Percentiles rank a stretch among this genome's conserved stretches.
These are phyloP conservation scores for Cardiocondyla obscurior DNA, from an alignment of 1,140 invertebrate species.

Conservation along the genomic window DNA sequence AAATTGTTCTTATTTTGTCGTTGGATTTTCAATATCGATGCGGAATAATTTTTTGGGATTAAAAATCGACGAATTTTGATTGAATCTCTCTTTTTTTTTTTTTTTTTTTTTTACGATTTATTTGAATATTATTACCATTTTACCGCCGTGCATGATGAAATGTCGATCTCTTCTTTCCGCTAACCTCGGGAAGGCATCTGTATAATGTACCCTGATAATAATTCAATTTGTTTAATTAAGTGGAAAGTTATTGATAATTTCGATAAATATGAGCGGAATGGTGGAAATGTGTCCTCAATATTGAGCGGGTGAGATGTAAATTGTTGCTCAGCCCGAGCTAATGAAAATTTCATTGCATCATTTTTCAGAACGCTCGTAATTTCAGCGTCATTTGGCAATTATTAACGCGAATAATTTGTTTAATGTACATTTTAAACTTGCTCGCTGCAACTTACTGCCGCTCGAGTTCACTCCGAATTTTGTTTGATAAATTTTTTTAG, in stretches of 20 bases:
- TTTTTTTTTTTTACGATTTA: not conserved
- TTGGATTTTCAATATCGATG: not conserved
- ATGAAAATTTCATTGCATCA: constrained; percentile 25
- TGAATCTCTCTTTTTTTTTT: not conserved
- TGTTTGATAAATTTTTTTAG: too few species aligned
- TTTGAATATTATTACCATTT: not conserved
- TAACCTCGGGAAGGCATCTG: constrained; percentile 25
- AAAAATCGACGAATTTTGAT: not conserved
- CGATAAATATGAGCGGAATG: constrained; percentile 26
- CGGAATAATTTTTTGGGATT: not conserved
- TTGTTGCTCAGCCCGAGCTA: not conserved
- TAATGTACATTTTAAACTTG: not conserved
- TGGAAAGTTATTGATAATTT: constrained; percentile 45
- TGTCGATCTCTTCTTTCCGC: constrained; percentile 1
- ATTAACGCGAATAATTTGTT: not conserved
- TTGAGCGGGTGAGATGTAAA: constrained; percentile 18
- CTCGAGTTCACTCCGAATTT: too few species aligned
- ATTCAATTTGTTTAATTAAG: constrained; percentile 53
- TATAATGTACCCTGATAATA: constrained; percentile 34
- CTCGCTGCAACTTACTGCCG: too few species aligned
- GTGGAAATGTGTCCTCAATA: constrained; percentile 28
- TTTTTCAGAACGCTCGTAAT: constrained; percentile 12
- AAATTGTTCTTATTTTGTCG: constrained; percentile 1
- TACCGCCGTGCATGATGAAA: not conserved
- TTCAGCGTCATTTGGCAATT: not conserved